Evolutionary conservation across 2,888 invertebrate genomes (phyloP), one percentile per base, ranked within the genome.

Genomic region (Orthosia cruda): DNA sequence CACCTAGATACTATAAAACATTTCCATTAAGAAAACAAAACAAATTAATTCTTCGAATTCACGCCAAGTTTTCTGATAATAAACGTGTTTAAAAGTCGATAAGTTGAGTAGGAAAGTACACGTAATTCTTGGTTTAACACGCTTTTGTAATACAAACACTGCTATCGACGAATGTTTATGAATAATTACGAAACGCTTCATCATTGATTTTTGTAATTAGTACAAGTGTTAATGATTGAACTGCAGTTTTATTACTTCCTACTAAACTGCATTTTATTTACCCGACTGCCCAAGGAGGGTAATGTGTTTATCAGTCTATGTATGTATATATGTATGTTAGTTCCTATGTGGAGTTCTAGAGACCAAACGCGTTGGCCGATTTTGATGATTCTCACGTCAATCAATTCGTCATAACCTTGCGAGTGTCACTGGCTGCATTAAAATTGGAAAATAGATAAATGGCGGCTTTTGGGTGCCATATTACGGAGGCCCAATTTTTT

Each of bases 101-200:
- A 74, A 67, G 15, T 63, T 66, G 15, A 13, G 2, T n/a, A 13
- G 0, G 11, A 20, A 66, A 23, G 61, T 62, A 57, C 73, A 74
- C 61, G 61, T 47, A 54, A 13, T 13, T 3, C 9, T 23, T 49
- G 50, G n/a, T 50, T 57, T n/a, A 32, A 61, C 49, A 69, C 61
- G 77, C 65, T 45, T 63, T 20, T 9, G 23, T 50, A 59, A 45
- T 55, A 40, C 50, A 62, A 64, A 81, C 63, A 61, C 9, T 16
- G 23, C 13, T 81, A 77, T 52, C 82, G 57, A 13, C 47, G 20
- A 65, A 15, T 74, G 74, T 49, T 62, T 58, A 52, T 45, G 52
- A 50, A 49, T n/a, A 52, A n/a, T 68, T 57, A 71, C 49, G 78
- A 77, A 77, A 62, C 45, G 78, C 78, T 77, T n/a, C n/a, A 32